phyloP scores from a whole-genome alignment of 2,888 invertebrate genomes.

The Malacosoma neustria region DNA sequence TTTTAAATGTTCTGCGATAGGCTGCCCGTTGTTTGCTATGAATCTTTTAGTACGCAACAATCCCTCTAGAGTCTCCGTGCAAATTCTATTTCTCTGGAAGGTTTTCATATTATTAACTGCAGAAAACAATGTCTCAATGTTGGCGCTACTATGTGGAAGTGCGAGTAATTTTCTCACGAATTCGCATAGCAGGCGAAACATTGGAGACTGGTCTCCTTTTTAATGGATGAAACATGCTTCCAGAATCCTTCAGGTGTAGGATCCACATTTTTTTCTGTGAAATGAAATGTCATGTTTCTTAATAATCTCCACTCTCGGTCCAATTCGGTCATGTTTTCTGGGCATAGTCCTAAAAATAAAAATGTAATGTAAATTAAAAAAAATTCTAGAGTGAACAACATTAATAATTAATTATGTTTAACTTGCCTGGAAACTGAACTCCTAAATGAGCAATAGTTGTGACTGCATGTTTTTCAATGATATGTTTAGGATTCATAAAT shows the following conservation, averaged over 20 bases:
- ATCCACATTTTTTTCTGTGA: conserved; percentile 3
- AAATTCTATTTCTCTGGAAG: too few relatives aligned
- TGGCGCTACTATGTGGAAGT: too few relatives aligned
- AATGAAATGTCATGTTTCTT: conserved; percentile 8
- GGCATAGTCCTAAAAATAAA: conserved; percentile 5
- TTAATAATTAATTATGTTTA: conserved; percentile 4
- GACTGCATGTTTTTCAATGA: conserved; percentile 6
- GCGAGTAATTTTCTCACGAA: too few relatives aligned
- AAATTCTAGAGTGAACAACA: conserved; percentile 2
- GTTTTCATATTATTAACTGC: too few relatives aligned
- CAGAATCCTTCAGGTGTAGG: conserved; percentile 10
- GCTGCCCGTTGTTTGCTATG: too few relatives aligned
- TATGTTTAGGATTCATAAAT: conserved; percentile 5
- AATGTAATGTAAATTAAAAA: conserved; percentile 1
- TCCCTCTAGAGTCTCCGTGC: too few relatives aligned
- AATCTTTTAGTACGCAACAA: too few relatives aligned
- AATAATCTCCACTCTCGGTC: conserved; percentile 6
- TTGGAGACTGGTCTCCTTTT: too few relatives aligned
- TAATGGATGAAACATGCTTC: conserved; percentile 12
- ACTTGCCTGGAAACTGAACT: conserved; percentile 8
- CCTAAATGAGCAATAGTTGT: conserved; percentile 7
- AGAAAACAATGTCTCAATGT: too few relatives aligned
- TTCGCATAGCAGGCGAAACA: too few relatives aligned
- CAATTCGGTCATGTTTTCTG: conserved; percentile 5
- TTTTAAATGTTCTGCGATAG: too few relatives aligned